phyloP scores from a whole-genome alignment of 2,113 vertebrate species.

The Silurus meridionalis region DNA sequence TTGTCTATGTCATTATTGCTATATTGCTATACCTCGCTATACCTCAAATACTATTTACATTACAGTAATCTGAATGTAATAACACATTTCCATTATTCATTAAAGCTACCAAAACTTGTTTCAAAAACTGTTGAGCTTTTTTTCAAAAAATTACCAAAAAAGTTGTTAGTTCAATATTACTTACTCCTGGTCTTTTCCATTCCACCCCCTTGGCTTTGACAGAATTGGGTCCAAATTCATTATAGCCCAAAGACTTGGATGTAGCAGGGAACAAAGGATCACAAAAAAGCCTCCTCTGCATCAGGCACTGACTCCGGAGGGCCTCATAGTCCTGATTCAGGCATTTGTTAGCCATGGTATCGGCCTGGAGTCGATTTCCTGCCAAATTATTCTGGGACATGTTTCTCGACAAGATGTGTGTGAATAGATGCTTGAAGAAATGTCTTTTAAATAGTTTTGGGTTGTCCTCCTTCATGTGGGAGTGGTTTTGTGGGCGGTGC shows the following conservation, averaged over 20 bases:
- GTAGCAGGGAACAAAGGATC: slow-evolving; percentile 82
- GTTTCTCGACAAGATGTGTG: background rate
- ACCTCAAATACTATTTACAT: too few species aligned
- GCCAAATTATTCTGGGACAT: background rate
- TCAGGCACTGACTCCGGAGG: slow-evolving; percentile 71
- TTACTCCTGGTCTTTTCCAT: slow-evolving; percentile 87
- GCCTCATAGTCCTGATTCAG: slow-evolving; percentile 80
- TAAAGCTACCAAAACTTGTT: background rate
- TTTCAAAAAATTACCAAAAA: background rate
- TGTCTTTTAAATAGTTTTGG: background rate
- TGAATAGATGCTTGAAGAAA: background rate
- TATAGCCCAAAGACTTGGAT: slow-evolving; percentile 79
- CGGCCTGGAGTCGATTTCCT: background rate
- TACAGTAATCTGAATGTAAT: background rate
- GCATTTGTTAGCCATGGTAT: slow-evolving; percentile 56
- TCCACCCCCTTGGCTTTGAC: slow-evolving; percentile 75
- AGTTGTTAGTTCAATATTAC: slow-evolving; percentile 25
- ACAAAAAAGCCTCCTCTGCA: slow-evolving; percentile 73
- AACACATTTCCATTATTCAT: background rate
- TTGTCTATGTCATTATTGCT: too few species aligned
- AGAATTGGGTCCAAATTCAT: slow-evolving; percentile 77
- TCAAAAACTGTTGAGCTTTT: background rate
- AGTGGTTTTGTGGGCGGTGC: background rate
- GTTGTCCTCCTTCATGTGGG: background rate
- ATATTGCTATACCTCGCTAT: too few species aligned